Evolutionary conservation across 2,113 vertebrate genomes (phyloP).

Genomic region (Pterocles burchelli): DNA sequence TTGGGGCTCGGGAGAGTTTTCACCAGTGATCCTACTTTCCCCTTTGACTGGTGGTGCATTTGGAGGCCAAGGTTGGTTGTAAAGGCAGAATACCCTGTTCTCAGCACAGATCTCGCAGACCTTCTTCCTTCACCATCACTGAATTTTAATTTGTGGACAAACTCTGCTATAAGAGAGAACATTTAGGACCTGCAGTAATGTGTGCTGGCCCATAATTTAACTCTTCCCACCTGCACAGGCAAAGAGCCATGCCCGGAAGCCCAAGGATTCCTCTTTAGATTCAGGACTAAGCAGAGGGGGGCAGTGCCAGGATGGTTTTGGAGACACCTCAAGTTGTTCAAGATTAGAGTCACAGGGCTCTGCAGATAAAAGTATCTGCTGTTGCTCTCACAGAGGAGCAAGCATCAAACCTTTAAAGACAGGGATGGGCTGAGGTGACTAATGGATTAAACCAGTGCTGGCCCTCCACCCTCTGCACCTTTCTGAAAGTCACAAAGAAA

Average conservation of each 20-base stretch:
- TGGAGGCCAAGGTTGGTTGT: rapidly evolving
- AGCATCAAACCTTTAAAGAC: background rate
- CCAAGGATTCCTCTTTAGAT: background rate
- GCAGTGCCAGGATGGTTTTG: background rate
- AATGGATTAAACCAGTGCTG: background rate
- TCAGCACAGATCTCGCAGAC: background rate
- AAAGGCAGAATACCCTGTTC: background rate
- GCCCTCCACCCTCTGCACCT: background rate
- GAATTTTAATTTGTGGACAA: background rate
- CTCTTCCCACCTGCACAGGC: too few relatives aligned
- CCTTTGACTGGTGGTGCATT: background rate
- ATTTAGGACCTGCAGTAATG: background rate
- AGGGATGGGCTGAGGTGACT: background rate
- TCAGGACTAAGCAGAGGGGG: background rate
- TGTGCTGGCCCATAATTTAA: background rate
- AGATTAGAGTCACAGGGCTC: background rate
- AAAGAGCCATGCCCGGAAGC: background rate
- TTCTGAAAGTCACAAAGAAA: background rate
- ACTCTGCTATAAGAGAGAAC: background rate
- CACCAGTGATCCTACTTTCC: background rate
- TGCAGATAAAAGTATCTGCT: background rate
- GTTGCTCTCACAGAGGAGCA: rapidly evolving
- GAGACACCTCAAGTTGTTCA: background rate
- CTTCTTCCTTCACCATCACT: background rate
- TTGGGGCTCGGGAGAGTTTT: background rate